Conservation (phyloP, 2,797 vertebrate genomes). For the Chrysocyon brachyurus region DNA sequence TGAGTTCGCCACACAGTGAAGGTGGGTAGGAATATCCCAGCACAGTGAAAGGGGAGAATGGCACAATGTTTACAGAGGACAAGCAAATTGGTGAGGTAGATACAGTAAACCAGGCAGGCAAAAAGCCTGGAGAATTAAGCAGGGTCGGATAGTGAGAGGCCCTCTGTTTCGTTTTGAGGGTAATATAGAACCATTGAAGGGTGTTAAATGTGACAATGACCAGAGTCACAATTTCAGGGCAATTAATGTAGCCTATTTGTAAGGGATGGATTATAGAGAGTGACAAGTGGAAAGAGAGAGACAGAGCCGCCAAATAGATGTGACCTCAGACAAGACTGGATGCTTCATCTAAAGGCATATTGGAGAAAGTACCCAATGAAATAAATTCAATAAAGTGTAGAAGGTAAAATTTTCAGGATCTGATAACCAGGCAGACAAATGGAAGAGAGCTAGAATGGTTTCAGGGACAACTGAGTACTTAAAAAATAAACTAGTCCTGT, state of each 20-base stretch:
- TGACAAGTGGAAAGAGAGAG: background rate
- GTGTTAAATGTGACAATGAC: background rate
- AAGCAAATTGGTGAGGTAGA: background rate
- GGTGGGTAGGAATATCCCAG: background rate
- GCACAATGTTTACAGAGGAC: background rate
- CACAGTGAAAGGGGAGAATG: background rate
- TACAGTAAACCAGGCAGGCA: background rate
- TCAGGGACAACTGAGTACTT: background rate
- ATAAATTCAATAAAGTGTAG: background rate
- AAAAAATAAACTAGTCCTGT: slow-evolving; percentile 3
- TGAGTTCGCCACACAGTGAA: background rate
- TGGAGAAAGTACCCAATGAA: background rate
- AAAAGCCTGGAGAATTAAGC: background rate
- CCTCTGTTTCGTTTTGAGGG: background rate
- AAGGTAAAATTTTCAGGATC: background rate
- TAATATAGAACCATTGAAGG: background rate
- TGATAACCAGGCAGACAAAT: background rate
- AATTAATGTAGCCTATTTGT: background rate
- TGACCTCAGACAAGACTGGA: background rate
- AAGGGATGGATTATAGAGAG: background rate
- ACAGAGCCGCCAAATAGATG: background rate
- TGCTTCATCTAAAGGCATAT: background rate
- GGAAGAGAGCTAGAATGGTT: background rate
- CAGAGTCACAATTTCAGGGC: background rate
- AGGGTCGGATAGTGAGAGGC: background rate